phyloP scores from a whole-genome alignment of 2,797 vertebrate species.

The Euthynnus affinis region DNA sequence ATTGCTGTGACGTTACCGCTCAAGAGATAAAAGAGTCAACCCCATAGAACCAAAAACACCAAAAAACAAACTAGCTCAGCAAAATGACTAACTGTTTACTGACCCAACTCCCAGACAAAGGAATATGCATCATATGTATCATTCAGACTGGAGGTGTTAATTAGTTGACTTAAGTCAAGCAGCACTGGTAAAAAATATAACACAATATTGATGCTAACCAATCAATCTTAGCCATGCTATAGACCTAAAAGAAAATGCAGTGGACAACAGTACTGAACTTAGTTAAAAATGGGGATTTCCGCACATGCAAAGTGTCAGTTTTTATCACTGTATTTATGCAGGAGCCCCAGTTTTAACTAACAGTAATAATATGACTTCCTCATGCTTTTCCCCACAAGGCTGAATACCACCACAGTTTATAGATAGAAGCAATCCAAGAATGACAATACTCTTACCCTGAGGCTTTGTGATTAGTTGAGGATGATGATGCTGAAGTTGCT shows the following conservation, averaged over 20 bases:
- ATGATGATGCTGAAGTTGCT: slow-evolving; percentile 78
- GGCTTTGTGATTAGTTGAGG: slow-evolving; percentile 87
- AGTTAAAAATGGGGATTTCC: slow-evolving; percentile 17
- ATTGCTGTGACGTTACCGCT: slow-evolving; percentile 99
- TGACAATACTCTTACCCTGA: slow-evolving; percentile 90
- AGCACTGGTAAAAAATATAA: slow-evolving; percentile 23
- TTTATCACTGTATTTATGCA: neutral
- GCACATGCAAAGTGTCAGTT: slow-evolving; percentile 21
- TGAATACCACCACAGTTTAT: slow-evolving; percentile 4
- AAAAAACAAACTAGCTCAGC: slow-evolving; percentile 58
- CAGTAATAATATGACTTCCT: neutral
- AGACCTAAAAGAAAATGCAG: slow-evolving; percentile 12
- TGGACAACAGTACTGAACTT: slow-evolving; percentile 8
- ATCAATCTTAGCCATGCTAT: slow-evolving; percentile 17
- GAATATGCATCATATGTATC: neutral
- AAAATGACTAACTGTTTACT: slow-evolving; percentile 41
- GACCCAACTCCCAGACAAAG: slow-evolving; percentile 66
- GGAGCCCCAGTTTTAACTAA: slow-evolving; percentile 9
- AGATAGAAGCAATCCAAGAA: slow-evolving; percentile 15
- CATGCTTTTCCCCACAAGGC: slow-evolving; percentile 11
- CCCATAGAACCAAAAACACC: slow-evolving; percentile 86
- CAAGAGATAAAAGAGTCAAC: slow-evolving; percentile 99
- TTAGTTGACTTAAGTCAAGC: slow-evolving; percentile 68
- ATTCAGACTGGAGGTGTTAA: slow-evolving; percentile 68
- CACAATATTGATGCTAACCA: slow-evolving; percentile 21